Evolutionary conservation across 2,113 vertebrate species (phyloP).

Genomic region (Turnix velox): DNA sequence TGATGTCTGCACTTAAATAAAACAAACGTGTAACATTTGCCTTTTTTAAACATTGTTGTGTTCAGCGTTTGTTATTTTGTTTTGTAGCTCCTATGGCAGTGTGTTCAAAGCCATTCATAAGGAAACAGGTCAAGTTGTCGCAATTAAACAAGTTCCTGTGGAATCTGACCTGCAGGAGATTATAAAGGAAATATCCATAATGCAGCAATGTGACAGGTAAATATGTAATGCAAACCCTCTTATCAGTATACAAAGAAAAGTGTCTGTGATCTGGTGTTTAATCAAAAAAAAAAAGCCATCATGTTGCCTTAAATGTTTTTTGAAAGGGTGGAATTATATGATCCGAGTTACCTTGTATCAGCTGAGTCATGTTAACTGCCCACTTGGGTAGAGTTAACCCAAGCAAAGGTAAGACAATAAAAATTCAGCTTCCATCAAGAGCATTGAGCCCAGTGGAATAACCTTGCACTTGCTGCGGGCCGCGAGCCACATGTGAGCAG

Average conservation of each 20-base stretch:
- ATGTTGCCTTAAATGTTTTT: slow-evolving; percentile 47
- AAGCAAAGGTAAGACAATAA: not conserved
- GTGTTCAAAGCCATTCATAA: slow-evolving; percentile 94
- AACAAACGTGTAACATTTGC: not conserved
- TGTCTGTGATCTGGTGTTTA: not conserved
- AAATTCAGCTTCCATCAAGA: not conserved
- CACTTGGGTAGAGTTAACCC: slow-evolving; percentile 1
- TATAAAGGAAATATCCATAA: slow-evolving; percentile 97
- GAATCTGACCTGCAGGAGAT: slow-evolving; percentile 97
- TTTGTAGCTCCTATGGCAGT: slow-evolving; percentile 87
- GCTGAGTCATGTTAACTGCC: not conserved
- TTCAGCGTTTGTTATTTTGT: not conserved
- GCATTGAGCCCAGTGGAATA: not conserved
- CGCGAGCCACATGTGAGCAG: not conserved
- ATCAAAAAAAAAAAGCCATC: not conserved
- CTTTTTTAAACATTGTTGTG: not conserved
- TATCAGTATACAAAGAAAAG: not conserved
- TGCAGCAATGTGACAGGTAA: slow-evolving; percentile 97
- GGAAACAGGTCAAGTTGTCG: slow-evolving; percentile 92
- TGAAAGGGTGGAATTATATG: slow-evolving; percentile 16
- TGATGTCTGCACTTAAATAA: not conserved
- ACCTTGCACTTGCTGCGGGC: slow-evolving; percentile 18
- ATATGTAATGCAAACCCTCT: not conserved
- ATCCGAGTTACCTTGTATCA: not conserved
- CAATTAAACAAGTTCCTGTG: slow-evolving; percentile 96